A percentile compares a stretch with the other conserved stretches of the same genome.
phyloP scores from a whole-genome alignment of 2,797 vertebrate genomes.

The Octomys mimax region DNA sequence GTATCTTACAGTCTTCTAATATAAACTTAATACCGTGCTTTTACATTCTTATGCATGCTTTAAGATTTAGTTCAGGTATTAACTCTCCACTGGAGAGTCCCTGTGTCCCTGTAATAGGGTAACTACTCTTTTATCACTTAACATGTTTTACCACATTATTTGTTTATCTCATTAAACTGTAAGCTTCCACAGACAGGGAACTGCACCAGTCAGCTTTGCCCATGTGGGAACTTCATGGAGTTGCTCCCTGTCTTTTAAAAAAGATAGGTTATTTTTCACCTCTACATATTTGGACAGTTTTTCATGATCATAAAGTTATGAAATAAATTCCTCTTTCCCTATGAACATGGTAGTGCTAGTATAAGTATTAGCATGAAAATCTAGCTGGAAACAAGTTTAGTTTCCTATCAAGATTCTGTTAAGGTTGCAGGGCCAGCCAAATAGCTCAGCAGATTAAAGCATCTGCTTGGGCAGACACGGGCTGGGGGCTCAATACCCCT shows the following conservation, averaged over 20 bases:
- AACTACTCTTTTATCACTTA: neutral
- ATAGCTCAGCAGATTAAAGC: too few relatives aligned
- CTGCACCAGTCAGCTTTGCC: neutral
- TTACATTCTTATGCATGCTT: neutral
- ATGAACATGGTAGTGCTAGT: neutral
- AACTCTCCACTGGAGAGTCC: neutral
- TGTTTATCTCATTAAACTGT: neutral
- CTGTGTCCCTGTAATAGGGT: neutral
- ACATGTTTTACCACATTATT: neutral
- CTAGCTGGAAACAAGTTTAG: neutral
- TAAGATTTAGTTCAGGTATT: neutral
- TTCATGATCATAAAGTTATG: neutral
- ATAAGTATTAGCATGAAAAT: constrained; percentile 46
- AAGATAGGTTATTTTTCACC: neutral
- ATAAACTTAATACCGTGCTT: neutral
- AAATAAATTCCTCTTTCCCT: constrained; percentile 2
- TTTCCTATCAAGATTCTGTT: constrained; percentile 36
- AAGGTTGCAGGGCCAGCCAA: neutral
- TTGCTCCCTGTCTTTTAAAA: neutral
- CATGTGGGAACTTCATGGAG: rapidly evolving
- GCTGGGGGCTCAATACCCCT: too few relatives aligned
- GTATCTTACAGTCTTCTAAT: neutral
- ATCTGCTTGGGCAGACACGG: too few relatives aligned
- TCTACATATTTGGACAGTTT: neutral
- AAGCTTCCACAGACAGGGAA: neutral